phyloP scores from a whole-genome alignment of 2,888 invertebrate species.

The Hyles lineata region DNA sequence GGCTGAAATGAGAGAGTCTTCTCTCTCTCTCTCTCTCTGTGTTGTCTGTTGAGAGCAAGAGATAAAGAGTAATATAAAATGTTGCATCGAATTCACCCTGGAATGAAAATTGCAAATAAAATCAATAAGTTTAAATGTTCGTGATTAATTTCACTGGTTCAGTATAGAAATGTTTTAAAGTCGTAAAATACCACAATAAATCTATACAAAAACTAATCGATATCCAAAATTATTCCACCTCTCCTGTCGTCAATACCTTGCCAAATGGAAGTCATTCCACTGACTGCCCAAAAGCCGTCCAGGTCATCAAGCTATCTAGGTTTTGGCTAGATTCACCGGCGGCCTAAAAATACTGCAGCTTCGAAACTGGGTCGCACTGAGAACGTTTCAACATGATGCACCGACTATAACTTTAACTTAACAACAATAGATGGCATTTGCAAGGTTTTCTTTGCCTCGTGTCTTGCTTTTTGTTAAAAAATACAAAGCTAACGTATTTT shows the following conservation, averaged over 20 bases:
- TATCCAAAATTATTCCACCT: not conserved
- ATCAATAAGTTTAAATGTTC: no score
- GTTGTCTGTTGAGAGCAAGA: no score
- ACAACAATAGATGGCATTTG: conserved; percentile 8
- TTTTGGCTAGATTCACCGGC: conserved; percentile 3
- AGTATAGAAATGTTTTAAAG: no score
- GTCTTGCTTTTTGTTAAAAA: not conserved
- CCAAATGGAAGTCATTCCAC: not conserved
- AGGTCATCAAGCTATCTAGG: conserved; percentile 14
- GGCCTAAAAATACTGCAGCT: conserved; percentile 18
- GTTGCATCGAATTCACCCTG: no score
- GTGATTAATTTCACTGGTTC: no score
- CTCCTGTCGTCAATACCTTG: not conserved
- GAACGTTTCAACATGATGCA: conserved; percentile 2
- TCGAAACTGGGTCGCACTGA: conserved; percentile 11
- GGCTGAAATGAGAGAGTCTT: no score
- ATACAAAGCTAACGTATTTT: not conserved
- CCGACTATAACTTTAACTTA: conserved; percentile 16
- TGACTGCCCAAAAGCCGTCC: conserved; percentile 19
- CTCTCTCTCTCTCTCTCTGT: no score
- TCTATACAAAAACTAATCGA: no score
- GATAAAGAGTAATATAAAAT: no score
- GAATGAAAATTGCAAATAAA: no score
- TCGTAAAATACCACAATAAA: no score
- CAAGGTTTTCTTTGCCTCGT: conserved; percentile 1